These are phyloP conservation scores for Rhinogobius similis DNA, from an alignment of 2,113 vertebrate genomes.

Conservation along the genomic window DNA sequence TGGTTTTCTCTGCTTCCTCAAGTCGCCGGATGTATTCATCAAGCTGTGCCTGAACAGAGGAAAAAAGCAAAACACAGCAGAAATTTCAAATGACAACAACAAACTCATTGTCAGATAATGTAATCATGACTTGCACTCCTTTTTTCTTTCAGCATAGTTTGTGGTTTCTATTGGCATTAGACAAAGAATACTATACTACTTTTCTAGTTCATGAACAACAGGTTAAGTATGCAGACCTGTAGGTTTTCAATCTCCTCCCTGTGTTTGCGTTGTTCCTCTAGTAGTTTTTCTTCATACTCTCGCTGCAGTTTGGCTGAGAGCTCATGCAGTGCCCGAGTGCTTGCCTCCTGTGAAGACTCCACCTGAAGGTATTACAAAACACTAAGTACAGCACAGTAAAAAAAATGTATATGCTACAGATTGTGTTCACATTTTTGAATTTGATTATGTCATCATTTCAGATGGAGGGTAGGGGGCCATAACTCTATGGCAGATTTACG, in stretches of 20 bases:
- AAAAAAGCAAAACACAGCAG: neutral
- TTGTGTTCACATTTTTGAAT: no score
- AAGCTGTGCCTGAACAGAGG: slow-evolving; percentile 81
- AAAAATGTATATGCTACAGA: neutral
- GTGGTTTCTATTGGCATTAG: slow-evolving; percentile 9
- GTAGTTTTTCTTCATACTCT: slow-evolving; percentile 85
- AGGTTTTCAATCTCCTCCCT: slow-evolving; percentile 86
- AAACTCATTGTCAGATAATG: no score
- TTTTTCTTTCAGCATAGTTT: neutral
- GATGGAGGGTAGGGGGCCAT: no score
- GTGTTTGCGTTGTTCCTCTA: slow-evolving; percentile 84
- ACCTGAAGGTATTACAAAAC: slow-evolving; percentile 74
- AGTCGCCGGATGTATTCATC: slow-evolving; percentile 88
- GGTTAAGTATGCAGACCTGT: slow-evolving; percentile 72
- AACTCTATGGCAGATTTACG: no score
- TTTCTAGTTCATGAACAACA: slow-evolving; percentile 7
- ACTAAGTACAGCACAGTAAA: neutral
- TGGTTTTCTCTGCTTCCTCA: slow-evolving; percentile 89
- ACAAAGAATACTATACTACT: slow-evolving; percentile 6
- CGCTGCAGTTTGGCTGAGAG: slow-evolving; percentile 85
- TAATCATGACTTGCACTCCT: slow-evolving; percentile 2
- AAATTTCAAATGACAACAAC: neutral
- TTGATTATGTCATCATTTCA: no score
- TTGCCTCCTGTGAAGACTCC: slow-evolving; percentile 86
- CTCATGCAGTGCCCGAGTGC: slow-evolving; percentile 84